Evolutionary conservation across 2,888 invertebrate species (phyloP), one percentile per base, ranked within the genome.

Genomic region (Hyppa rectilinea): DNA sequence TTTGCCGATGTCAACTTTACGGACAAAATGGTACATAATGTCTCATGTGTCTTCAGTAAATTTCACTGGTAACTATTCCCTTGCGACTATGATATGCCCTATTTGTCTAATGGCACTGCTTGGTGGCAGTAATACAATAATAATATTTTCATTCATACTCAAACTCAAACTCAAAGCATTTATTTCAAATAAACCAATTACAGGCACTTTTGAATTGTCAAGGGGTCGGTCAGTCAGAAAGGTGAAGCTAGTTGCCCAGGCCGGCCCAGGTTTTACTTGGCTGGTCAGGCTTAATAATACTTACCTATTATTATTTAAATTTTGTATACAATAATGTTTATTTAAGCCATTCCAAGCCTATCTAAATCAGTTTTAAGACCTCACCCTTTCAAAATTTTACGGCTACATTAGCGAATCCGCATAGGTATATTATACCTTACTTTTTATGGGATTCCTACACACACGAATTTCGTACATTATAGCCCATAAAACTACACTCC

Each of bases 401-500:
- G 59, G 53, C 50, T 59, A 63, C 69, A 80, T 76, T 65, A 76
- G 61, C 17, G 53, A 66, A 80, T 66, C 61, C 80, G 12, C 75
- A 66, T 49, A 74, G 53, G 56, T 80, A 47, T 73, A 72, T 40
- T 55, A 53, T 50, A 74, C 62, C 45, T 61, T 20, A 38, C 52
- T 65, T 71, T 78, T 78, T 66, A 78, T 72, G 65, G 26, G 82
- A 66, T 66, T 71, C 34, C 55, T 45, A 45, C 78, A 62, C 60
- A 65, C 78, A 71, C 59, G 60, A 66, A 55, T 53, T 52, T 49
- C 52, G 62, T 66, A 78, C 59, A 78, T 78, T 66, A 81, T 55
- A 17, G 68, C 55, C 76, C 71, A 76, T 83, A 83, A 82, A 81
- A 81, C 80, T 80, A 83, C 71, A 80, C 77, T 83, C 80, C 80